Base-by-base conservation (phyloP, 2,113 vertebrate species). In the Melanerpes formicivorus region DNA sequence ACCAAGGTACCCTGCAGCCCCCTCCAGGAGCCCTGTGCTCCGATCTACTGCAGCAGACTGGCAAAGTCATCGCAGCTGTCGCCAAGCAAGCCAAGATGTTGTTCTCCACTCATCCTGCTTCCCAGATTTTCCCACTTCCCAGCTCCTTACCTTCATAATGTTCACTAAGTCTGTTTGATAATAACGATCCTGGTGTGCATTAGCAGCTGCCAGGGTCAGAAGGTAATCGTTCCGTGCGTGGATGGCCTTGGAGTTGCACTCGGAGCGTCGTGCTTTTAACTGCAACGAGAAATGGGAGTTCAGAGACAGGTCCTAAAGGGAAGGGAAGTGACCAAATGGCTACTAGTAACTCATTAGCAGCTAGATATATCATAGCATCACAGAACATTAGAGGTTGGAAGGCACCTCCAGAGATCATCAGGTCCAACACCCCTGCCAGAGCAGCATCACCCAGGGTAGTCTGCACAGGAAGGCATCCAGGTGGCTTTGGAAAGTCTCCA, bases 151-250 rank as follows among this genome's bases (percentile, higher is more conserved):
- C 98, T 98, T 98, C 97, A 99, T 99, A 93, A 99, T 98, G 97
- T 98, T 98, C 44, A 98, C 97, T 56, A 99, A 97, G 93, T 99
- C 99, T 26, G 98, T 99, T 58, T 99, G 98, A 95, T 99, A 99
- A 95, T 99, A 99, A 93, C 99, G 99, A 92, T 99, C 99, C 34
- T 99, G 99, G 95, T 99, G 99, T 52, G 99, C 99, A 29, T 99
- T 99, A 75, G 99, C 99, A 76, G 99, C 99, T 79, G 99, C 99
- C 94, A 99, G 97, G 1, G 99, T 99, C 75, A 99, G 98, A 82
- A 99, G 98, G 93, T 99, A 99, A 96, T 99, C 99, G 46, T 99
- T 99, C 95, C 99, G 98, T 22, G 99, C 99, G 0, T 99, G 99
- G 29, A 98, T 99, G 4, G 99, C 99, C 97, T 99, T 99, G 73